Evolutionary conservation across 1,140 invertebrate species (phyloP).

Genomic region (Tachypleus tridentatus): DNA sequence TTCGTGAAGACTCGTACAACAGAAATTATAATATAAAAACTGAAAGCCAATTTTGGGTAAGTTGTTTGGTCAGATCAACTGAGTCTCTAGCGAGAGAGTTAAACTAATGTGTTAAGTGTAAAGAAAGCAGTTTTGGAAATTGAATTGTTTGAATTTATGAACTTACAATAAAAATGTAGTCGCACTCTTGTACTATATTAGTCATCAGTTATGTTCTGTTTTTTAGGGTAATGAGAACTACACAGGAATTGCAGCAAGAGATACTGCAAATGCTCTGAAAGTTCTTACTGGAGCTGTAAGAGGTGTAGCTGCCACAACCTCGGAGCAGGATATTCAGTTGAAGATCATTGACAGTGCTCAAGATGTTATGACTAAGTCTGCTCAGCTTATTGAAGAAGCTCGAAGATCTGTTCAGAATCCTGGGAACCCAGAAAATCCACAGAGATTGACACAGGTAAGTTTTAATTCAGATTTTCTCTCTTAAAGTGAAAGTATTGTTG

Average conservation of each 20-base stretch:
- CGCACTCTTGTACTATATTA: no score
- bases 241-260: conserved; percentile 64
- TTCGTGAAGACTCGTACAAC: no score
- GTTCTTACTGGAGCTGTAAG: conserved; percentile 55
- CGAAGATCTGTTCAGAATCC: conserved; percentile 49
- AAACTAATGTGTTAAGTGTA: no score
- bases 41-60: no score
- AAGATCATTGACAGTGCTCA: conserved; percentile 57
- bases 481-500: conserved; percentile 13
- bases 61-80: no score
- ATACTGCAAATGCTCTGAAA: conserved; percentile 59
- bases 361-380: conserved; percentile 63
- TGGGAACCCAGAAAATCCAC: conserved; percentile 43
- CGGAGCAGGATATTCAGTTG: conserved; percentile 46
- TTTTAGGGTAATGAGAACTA: conserved; percentile 60
- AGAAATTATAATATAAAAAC: no score
- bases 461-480: conserved; percentile 19
- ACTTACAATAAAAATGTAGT: no score
- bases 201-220: background rate
- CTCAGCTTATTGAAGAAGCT: conserved; percentile 63
- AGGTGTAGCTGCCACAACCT: conserved; percentile 55
- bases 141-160: no score
- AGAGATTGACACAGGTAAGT: conserved; percentile 44
- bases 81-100: no score
- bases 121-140: no score